phyloP scores from a whole-genome alignment of 2,888 invertebrate genomes.

The Bhutanitis thaidina region DNA sequence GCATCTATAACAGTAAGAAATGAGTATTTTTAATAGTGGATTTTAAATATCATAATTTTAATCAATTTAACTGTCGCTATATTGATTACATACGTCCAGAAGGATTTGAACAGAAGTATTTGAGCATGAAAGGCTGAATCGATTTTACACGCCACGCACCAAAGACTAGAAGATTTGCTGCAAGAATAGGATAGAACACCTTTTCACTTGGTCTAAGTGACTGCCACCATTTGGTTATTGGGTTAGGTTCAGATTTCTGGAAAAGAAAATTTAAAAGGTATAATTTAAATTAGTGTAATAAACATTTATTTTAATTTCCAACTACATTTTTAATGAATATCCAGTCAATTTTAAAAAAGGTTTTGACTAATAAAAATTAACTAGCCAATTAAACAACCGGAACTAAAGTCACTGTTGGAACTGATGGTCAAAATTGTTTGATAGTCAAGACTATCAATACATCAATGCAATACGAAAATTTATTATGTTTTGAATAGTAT shows the following conservation, averaged over 20 bases:
- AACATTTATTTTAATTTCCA: too few relatives aligned
- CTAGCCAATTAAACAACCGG: too few relatives aligned
- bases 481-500: too few relatives aligned
- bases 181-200: slow-evolving; percentile 89
- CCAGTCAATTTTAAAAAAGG: too few relatives aligned
- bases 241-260: slow-evolving; percentile 60
- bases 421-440: too few relatives aligned
- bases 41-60: background rate
- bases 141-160: slow-evolving; percentile 88
- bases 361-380: too few relatives aligned
- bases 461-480: too few relatives aligned
- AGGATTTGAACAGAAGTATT: slow-evolving; percentile 92
- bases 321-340: too few relatives aligned
- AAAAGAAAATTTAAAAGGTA: slow-evolving; percentile 20
- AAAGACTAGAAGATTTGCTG: slow-evolving; percentile 89
- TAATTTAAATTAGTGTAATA: background rate
- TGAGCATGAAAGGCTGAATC: slow-evolving; percentile 86
- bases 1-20: slow-evolving; percentile 79
- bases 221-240: slow-evolving; percentile 84
- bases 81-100: slow-evolving; percentile 81
- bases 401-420: too few relatives aligned
- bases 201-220: slow-evolving; percentile 85
- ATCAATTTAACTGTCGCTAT: background rate
- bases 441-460: too few relatives aligned
- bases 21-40: background rate